Conservation (phyloP, 2,113 vertebrate species). For the Epinephelus moara region DNA sequence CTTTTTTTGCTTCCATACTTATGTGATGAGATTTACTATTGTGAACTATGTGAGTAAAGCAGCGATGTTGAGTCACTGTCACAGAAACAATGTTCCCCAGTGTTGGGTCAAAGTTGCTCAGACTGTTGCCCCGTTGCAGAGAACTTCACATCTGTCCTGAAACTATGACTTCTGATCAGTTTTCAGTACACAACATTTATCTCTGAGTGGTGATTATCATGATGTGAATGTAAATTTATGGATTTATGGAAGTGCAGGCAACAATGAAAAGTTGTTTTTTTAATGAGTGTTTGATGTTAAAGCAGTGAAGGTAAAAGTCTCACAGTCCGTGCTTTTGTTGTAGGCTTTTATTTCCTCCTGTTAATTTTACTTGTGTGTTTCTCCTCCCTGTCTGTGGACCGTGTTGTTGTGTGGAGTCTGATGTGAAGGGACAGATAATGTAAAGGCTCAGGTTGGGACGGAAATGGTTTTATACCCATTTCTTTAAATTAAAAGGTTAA, state of each 20-base stretch:
- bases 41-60: neutral
- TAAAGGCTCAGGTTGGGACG: neutral
- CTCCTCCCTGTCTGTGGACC: neutral
- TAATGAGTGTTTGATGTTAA: neutral
- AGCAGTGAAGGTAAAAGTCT: neutral
- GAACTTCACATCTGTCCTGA: neutral
- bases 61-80: no score
- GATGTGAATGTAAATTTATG: slow-evolving; percentile 47
- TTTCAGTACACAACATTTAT: neutral
- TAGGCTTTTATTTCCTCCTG: neutral
- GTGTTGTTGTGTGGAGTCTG: slow-evolving; percentile 7
- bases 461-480: neutral
- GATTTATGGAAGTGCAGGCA: neutral
- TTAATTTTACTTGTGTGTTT: neutral
- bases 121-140: neutral
- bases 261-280: neutral
- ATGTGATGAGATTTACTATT: neutral
- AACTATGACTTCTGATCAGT: neutral
- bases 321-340: neutral
- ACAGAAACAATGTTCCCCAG: neutral
- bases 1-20: neutral
- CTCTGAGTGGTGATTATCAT: neutral
- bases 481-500: neutral
- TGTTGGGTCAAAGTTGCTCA: neutral
- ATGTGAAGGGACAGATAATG: neutral